Base-by-base conservation (phyloP, 2,113 vertebrate species). In the Bettongia penicillata region DNA sequence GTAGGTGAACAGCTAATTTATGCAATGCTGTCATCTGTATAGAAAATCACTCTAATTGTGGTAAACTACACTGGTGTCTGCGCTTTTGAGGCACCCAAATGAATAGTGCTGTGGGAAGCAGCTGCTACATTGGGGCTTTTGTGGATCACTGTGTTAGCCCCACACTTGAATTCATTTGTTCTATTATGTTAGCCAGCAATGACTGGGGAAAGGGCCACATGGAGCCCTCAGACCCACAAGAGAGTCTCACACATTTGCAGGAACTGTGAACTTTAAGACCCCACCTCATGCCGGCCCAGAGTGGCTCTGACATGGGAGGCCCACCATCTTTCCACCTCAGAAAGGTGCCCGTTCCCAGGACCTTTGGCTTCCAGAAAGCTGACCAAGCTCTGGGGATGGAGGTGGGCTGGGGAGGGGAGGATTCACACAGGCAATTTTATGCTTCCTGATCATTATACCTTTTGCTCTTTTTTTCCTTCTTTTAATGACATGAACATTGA, bases 41-140 rank as follows among this genome's bases (percentile, higher is more conserved):
- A 96, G 90, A 61, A 92, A 97, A 95, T 51, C 28, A 89, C 77
- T 90, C 10, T 97, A 93, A 96, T 92, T 90, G 50, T 55, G 7
- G 5, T 89, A 93, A 95, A 94, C 19, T 94, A 47, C 3, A 51
- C 7, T 89, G 89, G 57, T 48, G 53, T 92, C 53, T 94, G 61
- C 26, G 89, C 25, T 90, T n/a, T 93, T 37, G 96, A 97, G 55
- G 91, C 49, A 90, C 93, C 90, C 37, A 89, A 92, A 92, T 94
- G 52, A 24, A 49, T 57, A 95, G 94, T 84, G 16, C 49, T 93
- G 12, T 77, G 49, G 31, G 53, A 96, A 50, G n/a, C 50, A 95
- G 26, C 51, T 94, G 24, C 94, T 94, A 2, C 91, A 51, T 14
- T 90, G 61, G 25, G 61, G 84, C 10, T 25, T 92, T 93, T 94